Evolutionary conservation across 2,797 vertebrate genomes (phyloP).

Genomic region (Channallabes apus): DNA sequence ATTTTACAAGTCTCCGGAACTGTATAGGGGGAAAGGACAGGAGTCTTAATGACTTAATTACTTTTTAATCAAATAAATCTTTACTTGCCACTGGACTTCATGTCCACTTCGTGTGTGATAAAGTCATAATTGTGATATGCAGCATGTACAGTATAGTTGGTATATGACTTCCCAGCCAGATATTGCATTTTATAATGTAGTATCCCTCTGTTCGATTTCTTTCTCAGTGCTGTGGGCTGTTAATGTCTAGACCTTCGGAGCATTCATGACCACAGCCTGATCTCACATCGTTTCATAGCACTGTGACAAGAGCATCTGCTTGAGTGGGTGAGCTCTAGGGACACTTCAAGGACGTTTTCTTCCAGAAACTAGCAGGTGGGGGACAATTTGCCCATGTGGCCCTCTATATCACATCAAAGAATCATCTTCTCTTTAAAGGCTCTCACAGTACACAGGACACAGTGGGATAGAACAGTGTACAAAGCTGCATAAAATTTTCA

Average conservation of each 20-base stretch:
- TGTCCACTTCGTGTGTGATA: not conserved
- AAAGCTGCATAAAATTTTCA: slow-evolving; percentile 6
- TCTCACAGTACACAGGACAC: slow-evolving; percentile 29
- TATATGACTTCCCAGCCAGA: not conserved
- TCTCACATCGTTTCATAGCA: slow-evolving; percentile 9
- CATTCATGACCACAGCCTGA: slow-evolving; percentile 25
- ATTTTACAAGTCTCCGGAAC: not conserved
- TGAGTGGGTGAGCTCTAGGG: slow-evolving; percentile 42
- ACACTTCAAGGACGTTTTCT: slow-evolving; percentile 33
- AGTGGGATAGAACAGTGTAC: slow-evolving; percentile 2
- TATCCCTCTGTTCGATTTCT: not conserved
- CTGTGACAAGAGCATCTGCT: slow-evolving; percentile 28
- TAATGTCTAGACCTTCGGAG: not conserved
- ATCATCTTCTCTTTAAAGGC: slow-evolving; percentile 36
- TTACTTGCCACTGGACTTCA: not conserved
- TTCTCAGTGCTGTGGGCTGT: not conserved
- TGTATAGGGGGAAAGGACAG: not conserved
- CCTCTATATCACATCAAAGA: slow-evolving; percentile 38
- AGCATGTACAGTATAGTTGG: not conserved
- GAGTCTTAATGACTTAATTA: not conserved
- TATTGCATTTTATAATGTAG: not conserved
- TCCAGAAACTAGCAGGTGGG: slow-evolving; percentile 4
- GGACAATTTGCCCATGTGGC: slow-evolving; percentile 24
- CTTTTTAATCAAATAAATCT: not conserved
- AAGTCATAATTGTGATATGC: not conserved